A percentile compares a stretch with the other conserved stretches of the same genome.
phyloP scores from a whole-genome alignment of 2,888 invertebrate genomes.

The Platerodrilus igneus region DNA sequence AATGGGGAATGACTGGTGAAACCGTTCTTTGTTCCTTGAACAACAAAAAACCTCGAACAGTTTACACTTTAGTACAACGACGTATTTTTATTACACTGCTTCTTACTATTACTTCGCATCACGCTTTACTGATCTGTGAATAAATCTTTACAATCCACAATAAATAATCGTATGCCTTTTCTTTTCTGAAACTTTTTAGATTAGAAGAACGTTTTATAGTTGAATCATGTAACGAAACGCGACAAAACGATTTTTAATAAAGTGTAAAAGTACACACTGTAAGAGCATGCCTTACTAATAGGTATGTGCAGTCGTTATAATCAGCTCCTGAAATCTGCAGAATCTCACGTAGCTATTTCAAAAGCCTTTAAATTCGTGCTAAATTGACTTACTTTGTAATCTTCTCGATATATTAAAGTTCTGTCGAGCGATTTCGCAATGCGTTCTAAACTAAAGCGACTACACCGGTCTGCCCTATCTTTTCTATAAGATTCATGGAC shows the following conservation, averaged over 20 bases:
- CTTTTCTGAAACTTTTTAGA: conserved; percentile 7
- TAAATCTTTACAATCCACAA: conserved; percentile 7
- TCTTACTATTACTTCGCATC: conserved; percentile 14
- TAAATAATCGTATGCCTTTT: conserved; percentile 9
- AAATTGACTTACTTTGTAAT: conserved; percentile 30
- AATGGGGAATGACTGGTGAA: conserved; percentile 28
- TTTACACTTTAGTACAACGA: conserved; percentile 18
- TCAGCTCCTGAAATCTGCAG: conserved; percentile 16
- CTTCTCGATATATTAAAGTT: conserved; percentile 26
- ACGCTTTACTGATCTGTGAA: conserved; percentile 11
- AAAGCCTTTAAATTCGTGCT: conserved; percentile 26
- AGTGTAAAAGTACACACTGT: conserved; percentile 10
- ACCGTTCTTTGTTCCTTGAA: conserved; percentile 22
- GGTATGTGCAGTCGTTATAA: conserved; percentile 18
- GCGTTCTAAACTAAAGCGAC: conserved; percentile 21
- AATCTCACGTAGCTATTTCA: conserved; percentile 24
- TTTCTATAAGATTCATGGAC: conserved; percentile 13
- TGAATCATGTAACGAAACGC: background rate
- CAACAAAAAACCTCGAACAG: conserved; percentile 19
- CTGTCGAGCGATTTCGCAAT: conserved; percentile 19
- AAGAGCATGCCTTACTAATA: conserved; percentile 17
- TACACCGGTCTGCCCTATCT: conserved; percentile 18
- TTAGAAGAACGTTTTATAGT: conserved; percentile 1
- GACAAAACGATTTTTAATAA: conserved; percentile 4
- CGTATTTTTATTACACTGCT: no score